Evolutionary conservation across 2,797 vertebrate species (phyloP).

Genomic region (Lacerta viridis): DNA sequence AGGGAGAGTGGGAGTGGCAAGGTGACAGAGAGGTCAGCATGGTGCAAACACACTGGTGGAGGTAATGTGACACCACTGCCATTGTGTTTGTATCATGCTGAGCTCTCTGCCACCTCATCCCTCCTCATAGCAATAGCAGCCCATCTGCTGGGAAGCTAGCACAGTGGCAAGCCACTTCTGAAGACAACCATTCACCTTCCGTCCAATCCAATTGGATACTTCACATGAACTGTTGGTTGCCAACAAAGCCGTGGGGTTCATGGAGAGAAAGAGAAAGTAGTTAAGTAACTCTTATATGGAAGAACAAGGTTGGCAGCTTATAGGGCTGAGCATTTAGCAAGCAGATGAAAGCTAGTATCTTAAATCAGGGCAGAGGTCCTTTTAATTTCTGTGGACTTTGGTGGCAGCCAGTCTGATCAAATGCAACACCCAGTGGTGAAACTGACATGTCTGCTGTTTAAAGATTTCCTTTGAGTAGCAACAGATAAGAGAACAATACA

Average conservation of each 20-base stretch:
- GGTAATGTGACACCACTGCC: no score
- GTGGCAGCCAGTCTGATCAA: constrained; percentile 37
- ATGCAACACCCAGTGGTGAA: constrained; percentile 43
- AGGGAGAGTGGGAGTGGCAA: no score
- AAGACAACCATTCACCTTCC: neutral
- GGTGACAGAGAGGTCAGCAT: no score
- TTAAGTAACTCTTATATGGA: constrained; percentile 6
- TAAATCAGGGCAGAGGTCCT: neutral
- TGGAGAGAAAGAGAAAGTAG: neutral
- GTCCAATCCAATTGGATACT: neutral
- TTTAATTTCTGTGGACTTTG: constrained; percentile 33
- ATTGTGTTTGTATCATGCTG: no score
- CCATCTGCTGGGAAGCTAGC: no score
- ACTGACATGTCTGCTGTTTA: constrained; percentile 47
- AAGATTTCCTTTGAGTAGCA: constrained; percentile 61
- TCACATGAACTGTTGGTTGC: neutral
- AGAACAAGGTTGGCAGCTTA: constrained; percentile 5
- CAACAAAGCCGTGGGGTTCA: neutral
- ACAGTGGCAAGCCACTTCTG: no score
- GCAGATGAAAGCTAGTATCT: constrained; percentile 35
- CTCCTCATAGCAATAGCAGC: no score
- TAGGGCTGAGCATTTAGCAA: neutral
- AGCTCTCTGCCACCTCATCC: no score
- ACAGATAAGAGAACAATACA: constrained; percentile 46
- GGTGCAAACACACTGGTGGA: no score